A percentile compares a stretch with the other conserved stretches of the same genome.
These are phyloP conservation scores for Schizaphis graminum DNA, from an alignment of 2,888 invertebrate genomes.

Conservation along the genomic window DNA sequence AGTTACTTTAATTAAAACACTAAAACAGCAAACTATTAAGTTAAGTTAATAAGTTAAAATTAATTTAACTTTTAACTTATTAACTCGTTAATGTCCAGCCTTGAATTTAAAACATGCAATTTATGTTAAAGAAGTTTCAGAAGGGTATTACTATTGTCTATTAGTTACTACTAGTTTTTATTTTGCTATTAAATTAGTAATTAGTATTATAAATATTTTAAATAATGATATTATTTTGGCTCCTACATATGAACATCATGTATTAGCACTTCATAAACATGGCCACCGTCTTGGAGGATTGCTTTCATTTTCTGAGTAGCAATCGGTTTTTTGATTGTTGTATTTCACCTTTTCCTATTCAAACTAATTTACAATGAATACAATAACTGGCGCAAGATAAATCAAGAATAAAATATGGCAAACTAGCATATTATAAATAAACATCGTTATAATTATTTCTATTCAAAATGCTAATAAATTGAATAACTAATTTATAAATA, in stretches of 20 bases:
- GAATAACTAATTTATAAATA: background rate
- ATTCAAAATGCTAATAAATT: background rate
- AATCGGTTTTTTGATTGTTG: conserved; percentile 86
- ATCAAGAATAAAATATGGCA: conserved; percentile 80
- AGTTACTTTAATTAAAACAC: no score
- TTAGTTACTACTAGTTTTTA: background rate
- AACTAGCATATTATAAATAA: conserved; percentile 73
- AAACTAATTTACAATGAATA: conserved; percentile 93
- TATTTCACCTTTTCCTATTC: conserved; percentile 93
- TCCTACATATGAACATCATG: conserved; percentile 90
- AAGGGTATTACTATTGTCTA: conserved; percentile 75
- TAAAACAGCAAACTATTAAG: no score
- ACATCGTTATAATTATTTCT: background rate
- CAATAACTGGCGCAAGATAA: conserved; percentile 79
- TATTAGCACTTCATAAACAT: conserved; percentile 91
- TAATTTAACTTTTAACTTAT: no score
- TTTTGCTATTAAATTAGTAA: background rate
- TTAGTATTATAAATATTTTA: background rate
- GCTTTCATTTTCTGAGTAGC: conserved; percentile 94
- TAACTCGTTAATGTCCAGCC: no score
- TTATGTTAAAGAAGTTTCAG: conserved; percentile 85
- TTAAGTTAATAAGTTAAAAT: no score
- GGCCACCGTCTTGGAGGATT: conserved; percentile 91
- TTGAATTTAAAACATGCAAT: conserved; percentile 87
- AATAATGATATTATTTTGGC: conserved; percentile 73